A percentile compares a stretch with the other conserved stretches of the same genome.
Evolutionary conservation across 37 sponge, comb jelly and placozoan genomes (phyloP).

Genomic region (Aphrocallistes beatrix): DNA sequence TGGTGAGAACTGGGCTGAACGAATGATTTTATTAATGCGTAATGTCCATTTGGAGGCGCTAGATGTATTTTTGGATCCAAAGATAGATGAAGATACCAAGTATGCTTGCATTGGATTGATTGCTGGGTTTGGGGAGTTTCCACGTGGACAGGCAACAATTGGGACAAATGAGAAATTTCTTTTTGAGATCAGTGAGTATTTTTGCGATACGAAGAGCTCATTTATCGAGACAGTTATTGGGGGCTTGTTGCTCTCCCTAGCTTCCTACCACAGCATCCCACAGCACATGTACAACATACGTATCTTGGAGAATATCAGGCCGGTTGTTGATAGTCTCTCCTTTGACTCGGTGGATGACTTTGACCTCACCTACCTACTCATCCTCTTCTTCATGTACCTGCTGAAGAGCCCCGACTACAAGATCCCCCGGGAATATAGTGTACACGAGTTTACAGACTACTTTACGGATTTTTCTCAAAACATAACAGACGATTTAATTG

Average conservation of each 20-base stretch:
- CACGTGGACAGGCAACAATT: background rate
- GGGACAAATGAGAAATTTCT: background rate
- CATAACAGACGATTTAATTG: background rate
- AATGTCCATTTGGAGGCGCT: background rate
- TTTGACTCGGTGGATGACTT: background rate
- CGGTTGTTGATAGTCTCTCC: background rate
- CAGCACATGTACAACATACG: background rate
- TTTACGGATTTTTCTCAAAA: background rate
- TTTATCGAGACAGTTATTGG: background rate
- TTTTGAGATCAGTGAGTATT: background rate
- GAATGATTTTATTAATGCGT: background rate
- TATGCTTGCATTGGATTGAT: background rate
- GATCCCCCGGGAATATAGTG: background rate
- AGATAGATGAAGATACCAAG: background rate
- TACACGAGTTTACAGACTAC: background rate
- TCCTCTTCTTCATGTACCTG: background rate
- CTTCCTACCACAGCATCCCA: background rate
- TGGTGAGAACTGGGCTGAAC: background rate
- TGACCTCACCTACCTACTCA: background rate
- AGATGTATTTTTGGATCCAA: background rate
- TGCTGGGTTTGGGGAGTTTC: constrained; percentile 13
- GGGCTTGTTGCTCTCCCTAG: background rate
- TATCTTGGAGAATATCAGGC: background rate
- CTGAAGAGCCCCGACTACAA: background rate
- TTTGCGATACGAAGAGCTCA: background rate